These are phyloP conservation scores for Hystrix cristata DNA, from an alignment of 2,113 vertebrate species.

Conservation along the genomic window DNA sequence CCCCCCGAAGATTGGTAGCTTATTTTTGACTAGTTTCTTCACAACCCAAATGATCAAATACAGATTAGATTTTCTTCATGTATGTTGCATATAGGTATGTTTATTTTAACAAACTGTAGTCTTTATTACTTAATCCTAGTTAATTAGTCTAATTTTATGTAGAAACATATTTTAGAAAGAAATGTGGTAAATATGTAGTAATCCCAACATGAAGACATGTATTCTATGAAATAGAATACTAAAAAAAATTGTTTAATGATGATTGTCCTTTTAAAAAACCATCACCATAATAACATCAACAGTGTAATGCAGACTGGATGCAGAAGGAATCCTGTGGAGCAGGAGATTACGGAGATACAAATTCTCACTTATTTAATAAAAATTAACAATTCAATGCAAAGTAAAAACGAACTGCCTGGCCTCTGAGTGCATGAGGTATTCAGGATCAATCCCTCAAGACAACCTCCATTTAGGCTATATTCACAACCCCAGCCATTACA, in stretches of 20 bases:
- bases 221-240: not conserved
- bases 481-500: not conserved
- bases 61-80: not conserved
- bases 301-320: not conserved
- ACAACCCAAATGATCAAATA: constrained; percentile 50
- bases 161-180: constrained; percentile 6
- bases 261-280: not conserved
- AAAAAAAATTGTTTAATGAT: not conserved
- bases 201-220: not conserved
- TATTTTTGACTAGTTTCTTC: constrained; percentile 1
- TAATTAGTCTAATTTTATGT: constrained; percentile 45
- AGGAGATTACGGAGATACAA: not conserved
- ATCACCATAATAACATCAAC: not conserved
- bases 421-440: not conserved
- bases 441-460: not conserved
- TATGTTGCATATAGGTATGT: not conserved
- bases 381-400: constrained; percentile 33
- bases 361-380: constrained; percentile 12
- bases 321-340: not conserved
- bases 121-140: constrained; percentile 54
- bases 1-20: not conserved
- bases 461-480: not conserved
- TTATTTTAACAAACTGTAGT: not conserved
- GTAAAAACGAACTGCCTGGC: constrained; percentile 31
- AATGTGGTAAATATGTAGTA: constrained; percentile 4